Evolutionary conservation across 2,797 vertebrate genomes (phyloP), one percentile per base, ranked within the genome.

Genomic region (Dermochelys coriacea): DNA sequence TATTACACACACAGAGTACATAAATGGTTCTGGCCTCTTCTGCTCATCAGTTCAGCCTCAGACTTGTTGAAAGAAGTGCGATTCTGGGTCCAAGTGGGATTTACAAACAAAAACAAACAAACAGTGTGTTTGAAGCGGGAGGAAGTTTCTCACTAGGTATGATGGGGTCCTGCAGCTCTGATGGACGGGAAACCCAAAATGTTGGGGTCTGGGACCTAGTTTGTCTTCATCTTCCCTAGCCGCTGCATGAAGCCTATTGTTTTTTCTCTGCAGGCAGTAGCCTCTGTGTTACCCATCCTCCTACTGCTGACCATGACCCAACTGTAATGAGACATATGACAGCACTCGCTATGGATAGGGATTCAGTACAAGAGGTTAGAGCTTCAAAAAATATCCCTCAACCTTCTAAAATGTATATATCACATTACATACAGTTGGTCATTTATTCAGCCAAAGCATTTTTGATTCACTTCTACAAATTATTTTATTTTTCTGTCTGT

Each of bases 311-410:
- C 78, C 84, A 80, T 80, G 54, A 79, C 74, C 64, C 80, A 91
- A 45, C 77, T 9, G 1, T 23, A 77, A 89, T 1, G 41, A 96
- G 50, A 93, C 41, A 86, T 91, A 82, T 27, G 88, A 93, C 55
- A 77, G 75, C 90, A 85, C 81, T 57, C 55, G 21, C 5, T 25
- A 23, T 75, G 61, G 74, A 31, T 59, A 27, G 29, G 10, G 27
- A 31, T 59, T 85, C 15, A 89, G 49, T 57, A 83, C 54, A 80
- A 96, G 27, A 88, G 79, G 89, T 47, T 79, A 90, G 68, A 94
- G 47, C 27, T 64, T 61, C 55, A 84, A 18, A n/a, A 86, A 47
- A 52, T 52, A 19, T 86, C 57, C 57, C 80, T 2, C 1, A 92
- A 91, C 37, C 0, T 0, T 29, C 86, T 74, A 84, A 79, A 94